These are phyloP conservation scores for Perithous albicinctus DNA, from an alignment of 2,888 invertebrate genomes.

Conservation along the genomic window DNA sequence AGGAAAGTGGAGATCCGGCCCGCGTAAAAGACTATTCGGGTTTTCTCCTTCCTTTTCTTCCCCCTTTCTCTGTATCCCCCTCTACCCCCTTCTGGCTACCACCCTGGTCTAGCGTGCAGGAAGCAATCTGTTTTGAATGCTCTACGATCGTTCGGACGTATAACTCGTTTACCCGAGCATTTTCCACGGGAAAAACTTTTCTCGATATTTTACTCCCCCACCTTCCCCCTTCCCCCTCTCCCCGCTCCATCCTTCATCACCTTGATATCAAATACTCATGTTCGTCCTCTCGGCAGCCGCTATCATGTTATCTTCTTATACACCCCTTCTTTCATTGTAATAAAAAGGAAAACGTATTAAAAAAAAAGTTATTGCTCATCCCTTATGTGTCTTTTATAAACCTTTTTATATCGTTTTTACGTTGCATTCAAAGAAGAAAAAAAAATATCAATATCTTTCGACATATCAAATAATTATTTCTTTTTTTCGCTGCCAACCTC, in stretches of 20 bases:
- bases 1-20: slow-evolving; percentile 38
- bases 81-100: not conserved
- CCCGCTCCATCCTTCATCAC: slow-evolving; percentile 3
- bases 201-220: slow-evolving; percentile 56
- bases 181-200: slow-evolving; percentile 57
- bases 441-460: not conserved
- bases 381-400: too few species aligned
- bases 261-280: slow-evolving; percentile 51
- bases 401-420: too few species aligned
- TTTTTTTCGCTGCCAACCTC: too few species aligned
- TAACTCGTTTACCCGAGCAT: slow-evolving; percentile 59
- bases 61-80: slow-evolving; percentile 8
- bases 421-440: not conserved
- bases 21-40: slow-evolving; percentile 40
- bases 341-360: slow-evolving; percentile 9
- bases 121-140: slow-evolving; percentile 64
- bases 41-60: slow-evolving; percentile 5
- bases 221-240: too few species aligned
- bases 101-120: slow-evolving; percentile 31
- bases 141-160: slow-evolving; percentile 56
- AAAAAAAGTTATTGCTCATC: too few species aligned
- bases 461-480: not conserved
- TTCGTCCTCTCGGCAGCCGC: slow-evolving; percentile 5
- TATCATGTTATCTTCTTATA: slow-evolving; percentile 4
- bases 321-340: not conserved